Percentiles rank a stretch among this genome's conserved stretches.
Evolutionary conservation across 2,888 invertebrate species (phyloP).

Genomic region (Oxyscelio sp.): DNA sequence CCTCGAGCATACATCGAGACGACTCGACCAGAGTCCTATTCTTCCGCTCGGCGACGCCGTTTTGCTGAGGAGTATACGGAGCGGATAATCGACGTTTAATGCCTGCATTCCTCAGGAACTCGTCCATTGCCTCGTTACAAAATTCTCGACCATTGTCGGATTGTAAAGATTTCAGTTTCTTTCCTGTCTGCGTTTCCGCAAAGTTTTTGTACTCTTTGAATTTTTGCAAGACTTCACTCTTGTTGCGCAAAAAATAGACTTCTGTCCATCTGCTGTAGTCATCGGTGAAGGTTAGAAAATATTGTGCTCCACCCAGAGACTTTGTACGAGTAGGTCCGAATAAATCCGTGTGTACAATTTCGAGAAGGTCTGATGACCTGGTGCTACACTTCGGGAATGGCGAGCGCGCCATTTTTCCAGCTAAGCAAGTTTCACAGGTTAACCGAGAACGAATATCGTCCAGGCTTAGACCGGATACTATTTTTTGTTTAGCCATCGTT

Average conservation of each 20-base stretch:
- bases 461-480: not conserved
- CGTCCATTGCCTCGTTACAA: not conserved
- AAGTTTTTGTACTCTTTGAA: not conserved
- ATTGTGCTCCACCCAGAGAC: not conserved
- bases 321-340: not conserved
- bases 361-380: not conserved
- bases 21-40: constrained; percentile 52
- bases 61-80: constrained; percentile 77
- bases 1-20: constrained; percentile 64
- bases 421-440: not conserved
- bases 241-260: not conserved
- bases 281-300: not conserved
- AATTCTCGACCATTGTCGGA: not conserved
- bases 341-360: not conserved
- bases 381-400: not conserved
- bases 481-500: not conserved
- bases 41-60: constrained; percentile 53
- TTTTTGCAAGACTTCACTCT: not conserved
- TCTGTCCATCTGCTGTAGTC: not conserved
- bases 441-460: not conserved
- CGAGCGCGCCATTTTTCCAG: not conserved
- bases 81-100: not conserved
- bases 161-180: not conserved
- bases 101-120: not conserved
- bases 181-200: not conserved